Conservation (phyloP, 2,888 invertebrate species). For the Cheilosia vulpina region DNA sequence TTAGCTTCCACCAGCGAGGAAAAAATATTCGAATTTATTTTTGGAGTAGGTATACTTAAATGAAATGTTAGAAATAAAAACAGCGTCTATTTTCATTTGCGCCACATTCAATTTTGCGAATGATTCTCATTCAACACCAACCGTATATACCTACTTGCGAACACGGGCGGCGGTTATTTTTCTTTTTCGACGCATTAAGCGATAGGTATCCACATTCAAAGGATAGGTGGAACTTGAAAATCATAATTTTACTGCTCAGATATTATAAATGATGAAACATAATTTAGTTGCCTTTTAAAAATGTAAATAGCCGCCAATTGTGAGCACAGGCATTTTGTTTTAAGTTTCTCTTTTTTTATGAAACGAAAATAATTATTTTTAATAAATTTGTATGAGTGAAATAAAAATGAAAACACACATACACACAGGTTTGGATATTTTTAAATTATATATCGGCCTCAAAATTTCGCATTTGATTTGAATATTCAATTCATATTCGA, state of each 20-base stretch:
- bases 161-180: conserved; percentile 4
- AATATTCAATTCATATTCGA: not conserved
- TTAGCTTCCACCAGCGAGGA: conserved; percentile 49
- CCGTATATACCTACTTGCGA: conserved; percentile 3
- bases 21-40: conserved; percentile 42
- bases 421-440: conserved; percentile 40
- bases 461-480: conserved; percentile 40
- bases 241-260: conserved; percentile 52
- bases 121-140: conserved; percentile 20
- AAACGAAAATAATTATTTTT: conserved; percentile 22
- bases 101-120: conserved; percentile 27
- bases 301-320: conserved; percentile 1
- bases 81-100: conserved; percentile 52
- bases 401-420: conserved; percentile 15
- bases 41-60: conserved; percentile 53
- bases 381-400: conserved; percentile 45
- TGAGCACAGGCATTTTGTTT: conserved; percentile 1
- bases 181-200: conserved; percentile 3
- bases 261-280: conserved; percentile 29
- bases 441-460: conserved; percentile 54
- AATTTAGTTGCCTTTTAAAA: conserved; percentile 24
- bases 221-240: conserved; percentile 23
- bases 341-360: not conserved
- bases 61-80: conserved; percentile 48
- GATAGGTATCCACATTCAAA: not conserved